Conservation (phyloP, 2,888 invertebrate species). For the Plebejus anna region DNA sequence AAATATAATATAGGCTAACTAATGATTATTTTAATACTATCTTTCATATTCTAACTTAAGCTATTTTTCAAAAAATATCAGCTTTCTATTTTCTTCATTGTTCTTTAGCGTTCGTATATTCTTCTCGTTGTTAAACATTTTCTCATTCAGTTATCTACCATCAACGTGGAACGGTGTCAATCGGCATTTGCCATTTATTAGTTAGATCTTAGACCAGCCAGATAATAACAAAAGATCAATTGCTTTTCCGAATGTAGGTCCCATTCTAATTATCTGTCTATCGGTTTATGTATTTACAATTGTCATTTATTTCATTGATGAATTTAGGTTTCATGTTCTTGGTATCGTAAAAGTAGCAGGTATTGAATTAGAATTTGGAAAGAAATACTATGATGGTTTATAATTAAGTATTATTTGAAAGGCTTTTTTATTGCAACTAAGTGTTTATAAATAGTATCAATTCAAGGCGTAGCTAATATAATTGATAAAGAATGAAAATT, state of each 20-base stretch:
- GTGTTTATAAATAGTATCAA: not conserved
- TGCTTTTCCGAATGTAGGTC: constrained; percentile 32
- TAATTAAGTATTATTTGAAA: too few species aligned
- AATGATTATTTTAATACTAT: too few species aligned
- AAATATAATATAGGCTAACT: too few species aligned
- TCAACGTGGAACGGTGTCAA: constrained; percentile 30
- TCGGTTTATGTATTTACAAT: constrained; percentile 16
- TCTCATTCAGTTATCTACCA: constrained; percentile 25
- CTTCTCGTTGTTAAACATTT: not conserved
- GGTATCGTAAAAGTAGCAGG: not conserved
- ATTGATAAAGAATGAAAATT: not conserved
- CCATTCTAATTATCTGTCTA: constrained; percentile 16
- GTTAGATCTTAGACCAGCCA: constrained; percentile 32
- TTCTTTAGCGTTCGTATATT: not conserved
- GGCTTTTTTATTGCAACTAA: too few species aligned
- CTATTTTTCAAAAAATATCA: too few species aligned
- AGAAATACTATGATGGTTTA: too few species aligned
- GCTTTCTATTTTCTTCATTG: too few species aligned
- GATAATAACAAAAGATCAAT: constrained; percentile 37
- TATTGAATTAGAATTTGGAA: not conserved
- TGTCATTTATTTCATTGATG: constrained; percentile 4
- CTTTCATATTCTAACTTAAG: too few species aligned
- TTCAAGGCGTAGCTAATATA: not conserved
- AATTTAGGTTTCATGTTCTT: not conserved
- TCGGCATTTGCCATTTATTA: constrained; percentile 34